These are phyloP conservation scores for Lacanobia wlatinum DNA, from an alignment of 2,888 invertebrate species.

Conservation along the genomic window DNA sequence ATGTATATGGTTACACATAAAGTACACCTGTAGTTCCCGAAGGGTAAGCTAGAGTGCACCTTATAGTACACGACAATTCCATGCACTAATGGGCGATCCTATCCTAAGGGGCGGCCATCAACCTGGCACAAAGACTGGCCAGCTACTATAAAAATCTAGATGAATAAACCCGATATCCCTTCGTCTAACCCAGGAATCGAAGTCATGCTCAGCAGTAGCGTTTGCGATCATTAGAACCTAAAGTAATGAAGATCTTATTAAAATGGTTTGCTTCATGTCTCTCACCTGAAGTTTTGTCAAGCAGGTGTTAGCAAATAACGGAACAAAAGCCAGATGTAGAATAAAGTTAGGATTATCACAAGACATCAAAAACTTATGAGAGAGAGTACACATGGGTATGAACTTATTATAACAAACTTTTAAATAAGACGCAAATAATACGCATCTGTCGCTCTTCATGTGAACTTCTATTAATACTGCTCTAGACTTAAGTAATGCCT, in stretches of 20 bases:
- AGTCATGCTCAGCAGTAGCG: too few species aligned
- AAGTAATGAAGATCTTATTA: too few species aligned
- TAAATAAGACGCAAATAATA: neutral
- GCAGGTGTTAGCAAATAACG: neutral
- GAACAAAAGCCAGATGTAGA: slow-evolving; percentile 14
- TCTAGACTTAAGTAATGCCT: neutral
- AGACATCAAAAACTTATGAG: slow-evolving; percentile 5
- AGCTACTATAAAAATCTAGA: neutral
- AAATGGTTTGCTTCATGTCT: neutral
- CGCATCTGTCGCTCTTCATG: slow-evolving; percentile 1
- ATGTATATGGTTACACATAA: too few species aligned
- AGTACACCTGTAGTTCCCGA: neutral
- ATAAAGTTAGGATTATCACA: slow-evolving; percentile 2
- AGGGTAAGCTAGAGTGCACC: neutral
- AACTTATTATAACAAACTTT: slow-evolving; percentile 5
- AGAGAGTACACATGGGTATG: neutral
- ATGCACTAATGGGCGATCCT: neutral
- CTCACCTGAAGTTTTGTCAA: neutral
- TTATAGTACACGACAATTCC: neutral
- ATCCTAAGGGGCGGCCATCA: neutral
- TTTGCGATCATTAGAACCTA: too few species aligned
- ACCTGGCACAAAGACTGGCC: neutral
- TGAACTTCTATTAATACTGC: neutral
- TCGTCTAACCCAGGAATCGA: neutral
- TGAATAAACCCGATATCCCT: neutral